A percentile compares a stretch with the other conserved stretches of the same genome.
These are phyloP conservation scores for Pomacea canaliculata DNA, from an alignment of 2,888 invertebrate species.

Conservation along the genomic window DNA sequence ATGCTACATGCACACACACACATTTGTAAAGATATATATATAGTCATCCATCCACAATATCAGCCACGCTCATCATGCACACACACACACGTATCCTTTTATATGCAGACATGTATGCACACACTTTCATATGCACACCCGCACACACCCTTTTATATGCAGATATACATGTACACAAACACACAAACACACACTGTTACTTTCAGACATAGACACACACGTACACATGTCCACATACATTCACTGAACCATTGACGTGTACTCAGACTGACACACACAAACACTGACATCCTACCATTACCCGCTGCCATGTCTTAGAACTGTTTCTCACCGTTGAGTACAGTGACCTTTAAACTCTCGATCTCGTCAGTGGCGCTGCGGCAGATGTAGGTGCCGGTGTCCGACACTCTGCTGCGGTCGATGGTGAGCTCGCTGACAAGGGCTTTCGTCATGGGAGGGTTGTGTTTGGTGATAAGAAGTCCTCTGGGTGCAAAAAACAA, in stretches of 20 bases:
- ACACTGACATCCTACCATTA: background rate
- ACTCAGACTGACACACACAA: background rate
- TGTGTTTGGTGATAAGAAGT: slow-evolving; percentile 36
- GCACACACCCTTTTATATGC: too few relatives aligned
- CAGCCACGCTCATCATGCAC: background rate
- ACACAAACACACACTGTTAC: background rate
- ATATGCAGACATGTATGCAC: background rate
- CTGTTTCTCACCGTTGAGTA: slow-evolving; percentile 37
- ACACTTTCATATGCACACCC: background rate
- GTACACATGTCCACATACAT: background rate
- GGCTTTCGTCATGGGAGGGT: slow-evolving; percentile 28
- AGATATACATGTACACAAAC: background rate
- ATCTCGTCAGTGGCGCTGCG: slow-evolving; percentile 37
- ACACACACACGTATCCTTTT: background rate
- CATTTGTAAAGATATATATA: background rate
- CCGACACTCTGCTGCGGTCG: slow-evolving; percentile 34
- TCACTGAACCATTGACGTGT: background rate
- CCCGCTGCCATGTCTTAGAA: too few relatives aligned
- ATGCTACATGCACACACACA: background rate
- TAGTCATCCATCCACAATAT: background rate
- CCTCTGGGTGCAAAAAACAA: slow-evolving; percentile 22
- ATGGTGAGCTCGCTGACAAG: slow-evolving; percentile 42
- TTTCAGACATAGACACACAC: background rate
- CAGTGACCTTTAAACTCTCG: slow-evolving; percentile 41
- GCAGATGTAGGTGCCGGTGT: slow-evolving; percentile 45